phyloP scores from a whole-genome alignment of 2,113 vertebrate genomes.

The Caranx ignobilis region DNA sequence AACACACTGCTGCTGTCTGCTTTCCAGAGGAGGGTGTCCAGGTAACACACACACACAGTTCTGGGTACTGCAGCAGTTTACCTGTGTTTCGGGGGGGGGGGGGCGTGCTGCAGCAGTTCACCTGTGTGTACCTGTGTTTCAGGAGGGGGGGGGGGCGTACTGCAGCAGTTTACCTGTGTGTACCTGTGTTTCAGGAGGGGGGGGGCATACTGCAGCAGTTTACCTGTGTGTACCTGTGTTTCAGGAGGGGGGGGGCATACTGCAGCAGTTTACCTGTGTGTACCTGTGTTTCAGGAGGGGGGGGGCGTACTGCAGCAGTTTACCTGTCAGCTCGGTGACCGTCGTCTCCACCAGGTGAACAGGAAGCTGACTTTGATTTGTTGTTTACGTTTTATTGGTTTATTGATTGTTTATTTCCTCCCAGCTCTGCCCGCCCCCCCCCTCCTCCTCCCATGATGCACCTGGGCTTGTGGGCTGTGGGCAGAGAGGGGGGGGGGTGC shows the following conservation, averaged over 20 bases:
- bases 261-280: background rate
- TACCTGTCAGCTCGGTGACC: constrained; percentile 56
- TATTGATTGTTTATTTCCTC: background rate
- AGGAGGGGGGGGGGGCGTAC: constrained; percentile 70
- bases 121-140: constrained; percentile 40
- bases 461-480: constrained; percentile 55
- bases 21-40: constrained; percentile 83
- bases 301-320: constrained; percentile 61
- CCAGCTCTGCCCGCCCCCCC: constrained; percentile 40
- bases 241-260: too few relatives aligned
- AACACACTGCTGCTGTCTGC: constrained; percentile 83
- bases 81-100: constrained; percentile 53
- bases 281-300: constrained; percentile 60
- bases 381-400: too few relatives aligned
- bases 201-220: constrained; percentile 30
- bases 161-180: constrained; percentile 51
- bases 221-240: background rate
- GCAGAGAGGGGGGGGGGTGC: constrained; percentile 1
- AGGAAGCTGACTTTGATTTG: too few relatives aligned
- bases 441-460: constrained; percentile 70
- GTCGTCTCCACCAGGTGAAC: constrained; percentile 52
- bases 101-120: constrained; percentile 63
- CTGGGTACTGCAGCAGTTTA: background rate
- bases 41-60: constrained; percentile 48
- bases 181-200: constrained; percentile 59